These are phyloP conservation scores for Sisyra terminalis DNA, from an alignment of 2,888 invertebrate species.

Conservation along the genomic window DNA sequence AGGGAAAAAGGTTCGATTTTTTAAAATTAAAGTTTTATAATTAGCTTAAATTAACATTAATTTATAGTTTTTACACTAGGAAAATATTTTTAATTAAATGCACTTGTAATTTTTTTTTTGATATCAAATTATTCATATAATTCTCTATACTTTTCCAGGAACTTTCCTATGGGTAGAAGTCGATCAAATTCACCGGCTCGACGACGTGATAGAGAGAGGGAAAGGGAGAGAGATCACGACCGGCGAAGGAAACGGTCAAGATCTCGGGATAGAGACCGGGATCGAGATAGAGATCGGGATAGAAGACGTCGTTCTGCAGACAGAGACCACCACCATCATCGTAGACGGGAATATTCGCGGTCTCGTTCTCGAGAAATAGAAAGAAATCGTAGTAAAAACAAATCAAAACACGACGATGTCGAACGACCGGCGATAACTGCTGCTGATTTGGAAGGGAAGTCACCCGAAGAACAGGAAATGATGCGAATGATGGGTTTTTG, in stretches of 20 bases:
- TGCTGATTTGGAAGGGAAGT: conserved; percentile 79
- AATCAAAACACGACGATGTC: conserved; percentile 19
- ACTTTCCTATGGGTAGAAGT: conserved; percentile 32
- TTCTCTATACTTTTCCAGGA: not conserved
- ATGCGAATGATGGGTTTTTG: conserved; percentile 94
- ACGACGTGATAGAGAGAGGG: conserved; percentile 31
- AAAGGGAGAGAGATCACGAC: conserved; percentile 30
- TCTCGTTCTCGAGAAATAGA: conserved; percentile 14
- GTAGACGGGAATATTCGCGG: conserved; percentile 16
- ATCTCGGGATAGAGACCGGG: conserved; percentile 27
- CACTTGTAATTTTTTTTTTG: no score
- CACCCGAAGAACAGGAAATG: conserved; percentile 87
- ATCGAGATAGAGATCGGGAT: conserved; percentile 26
- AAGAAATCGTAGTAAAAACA: conserved; percentile 21
- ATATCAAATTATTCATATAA: no score
- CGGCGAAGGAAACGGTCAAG: conserved; percentile 29
- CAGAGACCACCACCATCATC: conserved; percentile 19
- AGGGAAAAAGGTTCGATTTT: no score
- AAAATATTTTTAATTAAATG: no score
- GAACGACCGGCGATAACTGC: conserved; percentile 56
- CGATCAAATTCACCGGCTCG: conserved; percentile 33
- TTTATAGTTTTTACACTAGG: no score
- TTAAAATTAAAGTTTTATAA: no score
- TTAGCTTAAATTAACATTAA: no score
- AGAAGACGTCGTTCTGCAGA: conserved; percentile 25